phyloP scores from a whole-genome alignment of 2,888 invertebrate genomes.

The Erpobdella octoculata region DNA sequence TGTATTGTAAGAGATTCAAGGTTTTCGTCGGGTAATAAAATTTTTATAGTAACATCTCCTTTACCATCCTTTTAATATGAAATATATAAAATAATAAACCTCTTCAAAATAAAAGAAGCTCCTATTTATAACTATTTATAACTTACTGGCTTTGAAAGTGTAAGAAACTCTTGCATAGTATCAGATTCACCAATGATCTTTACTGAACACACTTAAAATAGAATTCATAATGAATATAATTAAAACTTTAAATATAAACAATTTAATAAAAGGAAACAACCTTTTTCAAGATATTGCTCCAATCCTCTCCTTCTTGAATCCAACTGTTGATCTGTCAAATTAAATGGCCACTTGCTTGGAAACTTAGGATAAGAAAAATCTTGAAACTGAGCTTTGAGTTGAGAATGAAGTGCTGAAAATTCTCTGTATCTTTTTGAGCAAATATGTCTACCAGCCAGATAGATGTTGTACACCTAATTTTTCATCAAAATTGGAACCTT shows the following conservation, averaged over 20 bases:
- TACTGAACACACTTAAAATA: constrained; percentile 74
- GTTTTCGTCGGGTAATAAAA: constrained; percentile 80
- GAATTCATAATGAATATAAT: not conserved
- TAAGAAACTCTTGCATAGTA: constrained; percentile 90
- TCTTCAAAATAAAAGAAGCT: constrained; percentile 35
- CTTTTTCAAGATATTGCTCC: constrained; percentile 91
- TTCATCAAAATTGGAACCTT: not conserved
- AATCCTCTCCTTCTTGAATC: constrained; percentile 86
- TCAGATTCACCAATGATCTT: constrained; percentile 94
- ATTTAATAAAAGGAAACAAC: constrained; percentile 39
- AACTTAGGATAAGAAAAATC: constrained; percentile 93
- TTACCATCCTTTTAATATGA: not conserved
- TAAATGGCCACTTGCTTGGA: constrained; percentile 96
- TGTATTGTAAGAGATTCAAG: constrained; percentile 79
- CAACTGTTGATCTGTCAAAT: constrained; percentile 85
- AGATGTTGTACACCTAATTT: constrained; percentile 73
- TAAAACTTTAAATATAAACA: not conserved
- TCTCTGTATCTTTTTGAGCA: constrained; percentile 92
- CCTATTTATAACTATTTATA: constrained; percentile 66
- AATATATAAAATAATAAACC: not conserved
- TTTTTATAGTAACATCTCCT: constrained; percentile 58
- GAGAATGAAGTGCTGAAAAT: constrained; percentile 79
- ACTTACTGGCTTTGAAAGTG: constrained; percentile 47
- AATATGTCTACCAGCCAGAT: constrained; percentile 95
- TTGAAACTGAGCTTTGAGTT: constrained; percentile 82